Base-by-base conservation (phyloP, 2,888 invertebrate genomes). In the Coenonympha glycerion region DNA sequence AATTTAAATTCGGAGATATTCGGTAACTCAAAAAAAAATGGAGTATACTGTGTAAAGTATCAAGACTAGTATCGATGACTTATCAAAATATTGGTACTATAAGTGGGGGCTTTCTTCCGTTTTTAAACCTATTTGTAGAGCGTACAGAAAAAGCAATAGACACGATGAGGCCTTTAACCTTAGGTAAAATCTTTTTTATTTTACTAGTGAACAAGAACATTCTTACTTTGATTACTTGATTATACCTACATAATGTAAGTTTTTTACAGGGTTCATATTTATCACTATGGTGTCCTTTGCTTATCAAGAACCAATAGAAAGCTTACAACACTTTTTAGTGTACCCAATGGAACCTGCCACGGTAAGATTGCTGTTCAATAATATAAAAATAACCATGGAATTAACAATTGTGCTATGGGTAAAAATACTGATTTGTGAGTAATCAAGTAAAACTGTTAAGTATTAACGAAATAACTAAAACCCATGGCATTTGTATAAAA, bases 21-120 rank as follows among this genome's bases (percentile, higher is more conserved):
- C n/a, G n/a, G n/a, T n/a, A n/a, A n/a, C n/a, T n/a, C n/a, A 9
- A 33, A 16, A 18, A 6, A 8, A 3, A 18, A 9, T 13, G 13
- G 33, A 8, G 3, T n/a, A 9, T 8, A 21, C 19, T 11, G 19
- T 24, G n/a, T 9, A 58, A 68, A 78, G 62, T 66, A 79, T 75
- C 78, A 78, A 78, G 60, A 71, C 40, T 44, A 30, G 24, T 36
- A 2, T 18, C 31, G 56, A 24, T 13, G 6, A 30, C 26, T 48
- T 28, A 37, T 47, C 61, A 68, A 76, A 76, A 76, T 76, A 73
- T 63, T 51, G 57, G 65, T 63, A 68, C 66, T 82, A 82, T 84
- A 83, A 81, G 75, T 74, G 69, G 63, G 63, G 59, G 59, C 58
- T 64, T 64, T 61, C 55, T 58, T 58, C 53, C 54, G 46, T 49